Evolutionary conservation across 2,797 vertebrate species (phyloP).

Genomic region (Arrhamphus sclerolepis): DNA sequence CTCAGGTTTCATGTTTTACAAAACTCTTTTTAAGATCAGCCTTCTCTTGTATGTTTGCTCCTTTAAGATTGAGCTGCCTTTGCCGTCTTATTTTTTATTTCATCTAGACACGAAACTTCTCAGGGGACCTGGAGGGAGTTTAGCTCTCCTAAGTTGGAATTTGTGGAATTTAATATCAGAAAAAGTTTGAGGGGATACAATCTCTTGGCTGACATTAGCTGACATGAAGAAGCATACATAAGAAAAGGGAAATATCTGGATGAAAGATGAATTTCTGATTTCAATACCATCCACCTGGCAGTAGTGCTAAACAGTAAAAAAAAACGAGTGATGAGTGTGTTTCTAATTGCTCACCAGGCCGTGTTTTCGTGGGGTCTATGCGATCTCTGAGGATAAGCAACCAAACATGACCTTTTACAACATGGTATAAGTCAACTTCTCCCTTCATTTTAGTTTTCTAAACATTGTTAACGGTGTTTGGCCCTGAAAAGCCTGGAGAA

Average conservation of each 20-base stretch:
- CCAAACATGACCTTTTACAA: constrained; percentile 23
- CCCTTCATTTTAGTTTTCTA: constrained; percentile 47
- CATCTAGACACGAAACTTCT: constrained; percentile 44
- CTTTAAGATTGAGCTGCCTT: constrained; percentile 27
- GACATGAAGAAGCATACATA: constrained; percentile 30
- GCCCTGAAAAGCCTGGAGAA: constrained; percentile 30
- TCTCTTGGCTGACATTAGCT: constrained; percentile 29
- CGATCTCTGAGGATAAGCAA: constrained; percentile 33
- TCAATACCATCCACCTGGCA: constrained; percentile 44
- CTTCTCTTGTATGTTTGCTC: constrained; percentile 27
- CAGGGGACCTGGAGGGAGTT: constrained; percentile 42
- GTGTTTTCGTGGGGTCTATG: constrained; percentile 32
- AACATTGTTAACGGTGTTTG: constrained; percentile 40
- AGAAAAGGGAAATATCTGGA: constrained; percentile 33
- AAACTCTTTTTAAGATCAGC: constrained; percentile 4
- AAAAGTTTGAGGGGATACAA: constrained; percentile 44
- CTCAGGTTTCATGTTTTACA: background rate
- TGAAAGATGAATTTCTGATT: constrained; percentile 43
- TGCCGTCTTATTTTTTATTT: constrained; percentile 52
- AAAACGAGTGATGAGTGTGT: background rate
- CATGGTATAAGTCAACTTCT: constrained; percentile 24
- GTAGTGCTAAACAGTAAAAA: constrained; percentile 27
- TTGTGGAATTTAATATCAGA: constrained; percentile 69
- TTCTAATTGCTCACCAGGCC: constrained; percentile 49
- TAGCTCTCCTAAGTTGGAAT: constrained; percentile 48